Base-by-base conservation (phyloP, 2,797 vertebrate genomes). In the Sebastes reedi region DNA sequence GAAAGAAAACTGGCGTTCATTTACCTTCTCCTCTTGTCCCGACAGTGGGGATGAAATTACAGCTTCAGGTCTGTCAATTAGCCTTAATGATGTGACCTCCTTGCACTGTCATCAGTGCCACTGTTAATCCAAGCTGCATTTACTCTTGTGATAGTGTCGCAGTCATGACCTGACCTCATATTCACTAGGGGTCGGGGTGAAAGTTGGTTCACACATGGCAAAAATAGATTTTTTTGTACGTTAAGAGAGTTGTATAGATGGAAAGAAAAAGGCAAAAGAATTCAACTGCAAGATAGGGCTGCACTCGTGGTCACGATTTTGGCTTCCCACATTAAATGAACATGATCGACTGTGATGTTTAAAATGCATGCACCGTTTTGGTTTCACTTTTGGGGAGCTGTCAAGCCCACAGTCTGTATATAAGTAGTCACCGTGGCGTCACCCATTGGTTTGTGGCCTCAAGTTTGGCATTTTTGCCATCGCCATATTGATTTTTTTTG, bases 21-120 rank as follows among this genome's bases (percentile, higher is more conserved):
- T 81, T 71, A 71, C 73, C 64, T 20, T 27, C 66, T 46, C 36
- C 68, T 79, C 34, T 5, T 54, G 80, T 84, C 75, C 68, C 24
- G 60, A 58, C 32, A 18, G 74, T n/a, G 29, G 27, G 79, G 87
- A 69, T 90, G 84, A 86, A 89, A 88, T 90, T 89, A 87, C 89
- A 91, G 87, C 83, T 71, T 50, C 11, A 4, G 25, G 18, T 77
- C 58, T 36, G 34, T 76, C 64, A 27, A 12, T 79, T 77, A 42
- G 27, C 72, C 32, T 14, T 34, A 65, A 80, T 78, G 74, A 69
- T 64, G 36, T 8, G 27, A 56, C 50, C 75, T 77, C 46, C 0
- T 42, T 39, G 34, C 42, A 25, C 74, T n/a, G 29, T 56, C 42
- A 18, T 69, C 68, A 4, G 22, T 2, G 0, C 61, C n/a, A 5